Percentiles rank a stretch among this genome's conserved stretches.
These are phyloP conservation scores for Anthopleura xanthogrammica DNA, from an alignment of 92 coral and sea anemone genomes.

Conservation along the genomic window DNA sequence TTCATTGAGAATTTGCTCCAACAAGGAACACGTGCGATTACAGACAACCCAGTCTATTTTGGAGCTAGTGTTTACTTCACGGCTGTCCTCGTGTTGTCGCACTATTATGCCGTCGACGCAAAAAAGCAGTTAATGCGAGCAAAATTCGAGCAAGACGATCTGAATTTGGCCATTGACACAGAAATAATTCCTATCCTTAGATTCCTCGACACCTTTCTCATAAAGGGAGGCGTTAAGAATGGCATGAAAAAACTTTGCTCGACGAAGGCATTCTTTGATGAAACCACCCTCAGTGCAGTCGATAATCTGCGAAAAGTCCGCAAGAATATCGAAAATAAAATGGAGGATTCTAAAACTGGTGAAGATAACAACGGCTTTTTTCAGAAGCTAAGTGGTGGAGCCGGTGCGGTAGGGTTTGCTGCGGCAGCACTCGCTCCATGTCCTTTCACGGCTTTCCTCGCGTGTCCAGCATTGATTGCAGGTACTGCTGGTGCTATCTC, in stretches of 20 bases:
- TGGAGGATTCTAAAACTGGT: background rate
- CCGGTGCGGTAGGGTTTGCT: background rate
- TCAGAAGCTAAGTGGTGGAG: background rate
- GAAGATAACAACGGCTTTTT: background rate
- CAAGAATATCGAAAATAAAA: background rate
- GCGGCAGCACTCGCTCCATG: background rate
- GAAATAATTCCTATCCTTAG: background rate
- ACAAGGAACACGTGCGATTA: background rate
- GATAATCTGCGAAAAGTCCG: background rate
- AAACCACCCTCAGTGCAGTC: background rate
- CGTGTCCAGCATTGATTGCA: conserved; percentile 5
- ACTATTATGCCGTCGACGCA: background rate
- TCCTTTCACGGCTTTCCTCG: background rate
- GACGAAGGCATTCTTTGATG: background rate
- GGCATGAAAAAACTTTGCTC: background rate
- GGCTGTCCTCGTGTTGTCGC: background rate
- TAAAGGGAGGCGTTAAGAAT: background rate
- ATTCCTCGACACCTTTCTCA: background rate
- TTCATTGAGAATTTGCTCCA: conserved; percentile 1
- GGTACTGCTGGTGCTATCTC: background rate
- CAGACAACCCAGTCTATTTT: background rate
- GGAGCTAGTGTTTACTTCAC: background rate
- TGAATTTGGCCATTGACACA: background rate
- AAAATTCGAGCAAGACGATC: background rate
- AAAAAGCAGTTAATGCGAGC: background rate